Conservation (phyloP, 2,113 vertebrate species). For the Cairina moschata region DNA sequence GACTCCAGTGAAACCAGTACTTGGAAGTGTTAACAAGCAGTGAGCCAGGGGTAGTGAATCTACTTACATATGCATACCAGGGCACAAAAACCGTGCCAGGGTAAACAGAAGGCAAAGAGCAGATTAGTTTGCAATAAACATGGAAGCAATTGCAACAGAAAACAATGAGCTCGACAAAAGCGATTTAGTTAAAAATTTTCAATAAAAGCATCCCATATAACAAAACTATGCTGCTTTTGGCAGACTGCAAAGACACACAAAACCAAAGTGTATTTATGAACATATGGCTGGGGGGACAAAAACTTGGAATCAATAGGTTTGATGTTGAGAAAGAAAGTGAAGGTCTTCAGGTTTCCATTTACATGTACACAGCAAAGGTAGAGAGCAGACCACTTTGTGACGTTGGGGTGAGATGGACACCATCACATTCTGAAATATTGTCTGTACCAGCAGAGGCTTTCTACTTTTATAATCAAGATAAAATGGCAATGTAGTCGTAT, state of each 20-base stretch:
- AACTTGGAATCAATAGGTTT: background rate
- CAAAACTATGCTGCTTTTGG: background rate
- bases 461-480: background rate
- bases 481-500: background rate
- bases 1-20: constrained; percentile 5
- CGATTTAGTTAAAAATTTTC: constrained; percentile 2
- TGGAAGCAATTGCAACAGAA: constrained; percentile 44
- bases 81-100: background rate
- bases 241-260: background rate
- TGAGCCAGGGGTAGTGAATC: background rate
- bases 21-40: constrained; percentile 44
- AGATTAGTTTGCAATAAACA: constrained; percentile 37
- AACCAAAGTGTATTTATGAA: background rate
- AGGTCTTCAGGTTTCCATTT: background rate
- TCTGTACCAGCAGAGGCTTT: background rate
- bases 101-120: constrained; percentile 40
- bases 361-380: background rate
- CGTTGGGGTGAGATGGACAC: background rate
- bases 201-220: constrained; percentile 4
- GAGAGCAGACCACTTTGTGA: background rate
- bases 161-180: background rate
- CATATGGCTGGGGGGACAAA: background rate
- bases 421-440: background rate
- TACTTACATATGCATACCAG: constrained; percentile 27
- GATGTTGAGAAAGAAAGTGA: background rate